A percentile compares a stretch with the other conserved stretches of the same genome.
phyloP scores from a whole-genome alignment of 64 coral and sea anemone species.

The Astreopora myriophthalma region DNA sequence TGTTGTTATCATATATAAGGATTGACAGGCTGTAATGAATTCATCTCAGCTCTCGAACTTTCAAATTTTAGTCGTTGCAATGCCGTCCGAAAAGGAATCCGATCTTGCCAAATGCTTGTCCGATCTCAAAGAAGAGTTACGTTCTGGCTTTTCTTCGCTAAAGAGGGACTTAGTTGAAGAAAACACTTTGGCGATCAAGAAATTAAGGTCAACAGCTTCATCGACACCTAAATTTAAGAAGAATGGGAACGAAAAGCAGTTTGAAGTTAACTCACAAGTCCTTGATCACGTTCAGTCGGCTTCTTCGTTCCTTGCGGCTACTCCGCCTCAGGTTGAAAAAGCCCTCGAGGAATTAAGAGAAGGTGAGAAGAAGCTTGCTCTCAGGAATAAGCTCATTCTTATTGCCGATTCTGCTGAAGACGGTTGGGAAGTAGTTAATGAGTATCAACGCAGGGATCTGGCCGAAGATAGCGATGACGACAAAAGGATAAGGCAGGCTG shows the following conservation, averaged over 20 bases:
- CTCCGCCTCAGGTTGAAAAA: neutral
- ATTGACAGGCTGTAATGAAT: too few relatives aligned
- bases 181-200: neutral
- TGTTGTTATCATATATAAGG: too few relatives aligned
- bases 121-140: too few relatives aligned
- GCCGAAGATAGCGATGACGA: neutral
- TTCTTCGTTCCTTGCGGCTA: neutral
- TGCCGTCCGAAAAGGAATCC: too few relatives aligned
- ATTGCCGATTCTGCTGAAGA: neutral
- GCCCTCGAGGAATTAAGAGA: neutral
- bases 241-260: neutral
- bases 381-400: neutral
- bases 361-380: constrained; percentile 20
- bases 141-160: too few relatives aligned
- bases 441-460: neutral
- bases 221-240: neutral
- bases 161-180: too few relatives aligned
- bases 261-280: neutral
- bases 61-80: too few relatives aligned
- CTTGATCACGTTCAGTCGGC: neutral
- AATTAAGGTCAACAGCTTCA: neutral
- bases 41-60: too few relatives aligned
- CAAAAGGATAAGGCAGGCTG: neutral
- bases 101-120: too few relatives aligned
- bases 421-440: neutral